Conservation (phyloP, 92 coral and sea anemone species). For the Epizoanthus stellaris region DNA sequence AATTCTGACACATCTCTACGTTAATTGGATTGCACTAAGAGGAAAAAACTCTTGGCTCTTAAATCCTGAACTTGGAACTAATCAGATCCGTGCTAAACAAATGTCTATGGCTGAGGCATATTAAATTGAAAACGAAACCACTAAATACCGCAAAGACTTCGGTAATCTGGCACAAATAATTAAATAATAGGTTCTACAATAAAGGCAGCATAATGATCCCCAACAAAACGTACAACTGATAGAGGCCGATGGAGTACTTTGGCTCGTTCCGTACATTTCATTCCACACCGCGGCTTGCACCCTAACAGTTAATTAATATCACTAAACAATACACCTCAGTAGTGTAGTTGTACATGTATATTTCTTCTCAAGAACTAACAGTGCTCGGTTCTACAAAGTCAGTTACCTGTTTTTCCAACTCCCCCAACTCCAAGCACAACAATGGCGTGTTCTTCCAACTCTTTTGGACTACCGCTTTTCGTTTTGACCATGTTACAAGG, state of each 20-base stretch:
- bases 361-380: neutral
- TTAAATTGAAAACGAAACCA: neutral
- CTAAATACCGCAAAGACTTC: neutral
- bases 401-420: conserved; percentile 94
- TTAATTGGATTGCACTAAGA: conserved; percentile 28
- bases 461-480: conserved; percentile 27
- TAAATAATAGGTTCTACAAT: neutral
- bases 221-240: neutral
- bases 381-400: neutral
- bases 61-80: neutral
- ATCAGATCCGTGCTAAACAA: no score
- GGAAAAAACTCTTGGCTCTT: neutral
- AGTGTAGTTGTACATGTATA: no score
- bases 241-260: neutral
- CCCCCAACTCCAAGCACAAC: conserved; percentile 94
- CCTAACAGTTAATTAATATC: no score
- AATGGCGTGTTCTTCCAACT: conserved; percentile 74
- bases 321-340: no score
- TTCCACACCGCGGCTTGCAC: no score
- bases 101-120: no score
- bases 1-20: neutral
- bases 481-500: neutral
- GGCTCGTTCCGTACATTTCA: neutral
- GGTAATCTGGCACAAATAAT: neutral
- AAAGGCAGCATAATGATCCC: neutral